Percentiles rank a stretch among this genome's conserved stretches.
phyloP scores from a whole-genome alignment of 2,797 vertebrate genomes.

The Paedocypris micromegethes region DNA sequence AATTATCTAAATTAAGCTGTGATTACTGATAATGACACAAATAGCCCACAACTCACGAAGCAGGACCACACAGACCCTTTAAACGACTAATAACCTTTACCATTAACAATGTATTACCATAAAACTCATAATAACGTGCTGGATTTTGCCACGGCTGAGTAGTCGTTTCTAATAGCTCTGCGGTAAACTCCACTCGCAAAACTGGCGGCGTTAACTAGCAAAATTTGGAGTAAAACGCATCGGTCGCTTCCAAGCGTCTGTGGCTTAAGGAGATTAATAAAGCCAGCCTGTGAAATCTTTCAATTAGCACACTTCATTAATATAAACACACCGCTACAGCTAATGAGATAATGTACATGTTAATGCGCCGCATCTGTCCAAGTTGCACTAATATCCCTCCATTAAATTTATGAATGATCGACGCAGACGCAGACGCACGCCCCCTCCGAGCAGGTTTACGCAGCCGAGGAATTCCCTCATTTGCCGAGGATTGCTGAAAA shows the following conservation, averaged over 20 bases:
- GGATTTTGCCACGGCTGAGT: constrained; percentile 3
- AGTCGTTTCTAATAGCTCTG: constrained; percentile 13
- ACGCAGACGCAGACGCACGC: not conserved
- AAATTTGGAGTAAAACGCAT: constrained; percentile 14
- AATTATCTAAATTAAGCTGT: constrained; percentile 79
- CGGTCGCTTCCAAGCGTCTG: constrained; percentile 27
- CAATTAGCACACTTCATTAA: constrained; percentile 53
- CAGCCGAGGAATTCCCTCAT: constrained; percentile 31
- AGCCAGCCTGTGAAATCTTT: constrained; percentile 51
- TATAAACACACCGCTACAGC: constrained; percentile 50
- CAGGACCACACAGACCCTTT: constrained; percentile 42
- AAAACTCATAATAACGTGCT: constrained; percentile 35
- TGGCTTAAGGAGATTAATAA: constrained; percentile 49
- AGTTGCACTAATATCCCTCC: constrained; percentile 45
- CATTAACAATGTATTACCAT: constrained; percentile 23
- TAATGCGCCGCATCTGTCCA: constrained; percentile 51
- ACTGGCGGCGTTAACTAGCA: not conserved
- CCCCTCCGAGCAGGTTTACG: not conserved
- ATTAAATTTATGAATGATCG: constrained; percentile 42
- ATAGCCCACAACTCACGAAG: constrained; percentile 57
- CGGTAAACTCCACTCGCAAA: constrained; percentile 5
- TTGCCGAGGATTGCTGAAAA: constrained; percentile 9
- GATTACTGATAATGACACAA: constrained; percentile 74
- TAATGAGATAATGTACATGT: constrained; percentile 54
- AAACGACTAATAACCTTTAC: constrained; percentile 25